Percentiles rank a stretch among this genome's conserved stretches.
Evolutionary conservation across 2,113 vertebrate genomes (phyloP).

Genomic region (Symphodus melops): DNA sequence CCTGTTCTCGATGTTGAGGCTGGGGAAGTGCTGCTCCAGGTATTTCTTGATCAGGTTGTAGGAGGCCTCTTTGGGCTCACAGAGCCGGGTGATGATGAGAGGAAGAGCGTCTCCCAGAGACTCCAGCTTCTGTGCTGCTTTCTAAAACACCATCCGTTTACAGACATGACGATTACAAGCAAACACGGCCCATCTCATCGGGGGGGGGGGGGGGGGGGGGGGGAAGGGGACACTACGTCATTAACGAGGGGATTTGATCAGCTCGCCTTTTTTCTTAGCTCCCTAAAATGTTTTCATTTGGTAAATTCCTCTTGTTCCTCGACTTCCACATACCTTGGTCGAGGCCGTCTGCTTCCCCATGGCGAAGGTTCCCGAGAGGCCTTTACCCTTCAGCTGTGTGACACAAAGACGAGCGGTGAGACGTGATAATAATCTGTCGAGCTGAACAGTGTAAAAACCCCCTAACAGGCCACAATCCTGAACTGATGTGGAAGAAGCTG

Average conservation of each 20-base stretch:
- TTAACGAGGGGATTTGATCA: background rate
- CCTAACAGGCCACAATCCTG: no score
- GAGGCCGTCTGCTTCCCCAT: slow-evolving; percentile 88
- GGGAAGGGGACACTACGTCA: background rate
- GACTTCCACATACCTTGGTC: slow-evolving; percentile 83
- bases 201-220: background rate
- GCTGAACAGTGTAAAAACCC: background rate
- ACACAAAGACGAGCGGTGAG: background rate
- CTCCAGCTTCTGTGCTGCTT: slow-evolving; percentile 80
- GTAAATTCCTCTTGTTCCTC: background rate
- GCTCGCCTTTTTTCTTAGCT: background rate
- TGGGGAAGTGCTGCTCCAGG: slow-evolving; percentile 94
- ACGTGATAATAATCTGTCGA: background rate
- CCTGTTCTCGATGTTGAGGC: slow-evolving; percentile 93
- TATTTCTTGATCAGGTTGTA: slow-evolving; percentile 98
- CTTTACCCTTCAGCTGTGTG: slow-evolving; percentile 92
- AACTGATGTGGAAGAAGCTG: no score
- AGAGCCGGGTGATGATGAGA: slow-evolving; percentile 95
- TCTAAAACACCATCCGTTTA: slow-evolving; percentile 80
- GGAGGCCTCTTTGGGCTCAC: slow-evolving; percentile 98
- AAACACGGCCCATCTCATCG: slow-evolving; percentile 15
- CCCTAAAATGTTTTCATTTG: background rate
- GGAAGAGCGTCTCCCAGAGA: slow-evolving; percentile 94
- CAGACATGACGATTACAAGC: slow-evolving; percentile 36
- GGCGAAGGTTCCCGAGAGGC: slow-evolving; percentile 94